Conservation (phyloP, 2,113 vertebrate genomes). For the Indri indri region DNA sequence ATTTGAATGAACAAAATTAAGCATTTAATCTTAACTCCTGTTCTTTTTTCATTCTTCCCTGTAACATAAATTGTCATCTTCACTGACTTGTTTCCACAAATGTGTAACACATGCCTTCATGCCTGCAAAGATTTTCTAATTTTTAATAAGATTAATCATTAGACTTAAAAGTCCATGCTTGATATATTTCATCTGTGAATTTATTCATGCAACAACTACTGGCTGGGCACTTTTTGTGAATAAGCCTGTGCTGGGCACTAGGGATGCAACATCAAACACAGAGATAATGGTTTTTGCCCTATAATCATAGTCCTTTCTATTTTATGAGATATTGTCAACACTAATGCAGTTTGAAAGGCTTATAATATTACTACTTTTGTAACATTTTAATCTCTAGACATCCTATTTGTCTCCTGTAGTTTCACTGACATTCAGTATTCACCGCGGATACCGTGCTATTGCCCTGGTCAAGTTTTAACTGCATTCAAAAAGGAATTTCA, state of each 20-base stretch:
- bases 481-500: neutral
- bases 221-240: neutral
- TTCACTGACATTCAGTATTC: neutral
- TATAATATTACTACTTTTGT: neutral
- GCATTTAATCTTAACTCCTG: neutral
- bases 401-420: neutral
- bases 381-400: neutral
- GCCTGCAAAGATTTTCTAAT: neutral
- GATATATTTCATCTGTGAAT: neutral
- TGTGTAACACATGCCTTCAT: neutral
- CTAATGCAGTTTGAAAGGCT: neutral
- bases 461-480: neutral
- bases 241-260: neutral
- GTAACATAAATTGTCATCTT: conserved; percentile 31
- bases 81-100: conserved; percentile 3
- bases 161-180: neutral
- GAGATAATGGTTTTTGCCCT: neutral
- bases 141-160: conserved; percentile 23
- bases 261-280: neutral
- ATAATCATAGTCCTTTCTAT: neutral
- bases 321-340: neutral
- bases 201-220: neutral
- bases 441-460: neutral
- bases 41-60: neutral
- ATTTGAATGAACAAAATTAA: conserved; percentile 28